Percentiles rank a stretch among this genome's conserved stretches.
phyloP scores from a whole-genome alignment of 1,140 invertebrate species.

The Anoplolepis gracilipes region DNA sequence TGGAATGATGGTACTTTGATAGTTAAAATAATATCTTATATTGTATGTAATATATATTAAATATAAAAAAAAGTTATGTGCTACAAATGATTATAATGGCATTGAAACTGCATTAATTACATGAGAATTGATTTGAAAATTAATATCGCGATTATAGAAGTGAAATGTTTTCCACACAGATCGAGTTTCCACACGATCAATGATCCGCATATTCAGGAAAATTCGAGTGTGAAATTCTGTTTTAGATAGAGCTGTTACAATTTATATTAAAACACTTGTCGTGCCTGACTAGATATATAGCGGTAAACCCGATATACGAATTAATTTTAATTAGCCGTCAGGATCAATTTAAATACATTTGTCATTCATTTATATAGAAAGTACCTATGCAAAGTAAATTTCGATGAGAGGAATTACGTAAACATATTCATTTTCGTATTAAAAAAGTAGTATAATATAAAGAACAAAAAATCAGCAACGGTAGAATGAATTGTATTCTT shows the following conservation, averaged over 20 bases:
- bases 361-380: neutral
- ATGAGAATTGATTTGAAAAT: neutral
- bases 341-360: constrained; percentile 28
- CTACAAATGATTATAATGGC: neutral
- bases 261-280: constrained; percentile 30
- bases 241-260: neutral
- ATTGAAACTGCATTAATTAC: neutral
- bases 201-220: constrained; percentile 27
- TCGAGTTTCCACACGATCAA: constrained; percentile 21
- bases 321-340: constrained; percentile 19
- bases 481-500: neutral
- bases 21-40: neutral
- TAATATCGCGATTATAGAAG: constrained; percentile 20
- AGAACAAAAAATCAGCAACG: neutral
- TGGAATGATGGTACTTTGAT: neutral
- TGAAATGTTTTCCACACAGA: constrained; percentile 5
- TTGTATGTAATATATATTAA: neutral
- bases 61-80: neutral
- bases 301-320: neutral
- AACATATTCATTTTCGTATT: neutral
- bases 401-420: neutral
- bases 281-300: neutral
- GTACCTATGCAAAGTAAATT: neutral
- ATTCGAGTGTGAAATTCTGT: neutral
- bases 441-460: neutral